phyloP scores from a whole-genome alignment of 2,113 vertebrate species.

The Bubo scandiacus region DNA sequence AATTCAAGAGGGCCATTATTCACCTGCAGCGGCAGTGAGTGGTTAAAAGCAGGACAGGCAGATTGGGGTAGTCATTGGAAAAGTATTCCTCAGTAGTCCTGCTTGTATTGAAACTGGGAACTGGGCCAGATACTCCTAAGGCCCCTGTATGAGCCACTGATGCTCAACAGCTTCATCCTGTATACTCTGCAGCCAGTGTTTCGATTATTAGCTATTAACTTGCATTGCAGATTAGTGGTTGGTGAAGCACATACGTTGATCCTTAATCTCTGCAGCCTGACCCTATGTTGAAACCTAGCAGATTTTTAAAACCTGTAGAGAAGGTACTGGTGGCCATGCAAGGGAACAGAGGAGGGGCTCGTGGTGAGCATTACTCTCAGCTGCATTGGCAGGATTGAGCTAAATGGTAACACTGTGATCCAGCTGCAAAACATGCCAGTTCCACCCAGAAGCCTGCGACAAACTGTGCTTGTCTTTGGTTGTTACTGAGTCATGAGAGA shows the following conservation, averaged over 20 bases:
- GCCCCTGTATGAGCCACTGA: neutral
- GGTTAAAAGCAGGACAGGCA: neutral
- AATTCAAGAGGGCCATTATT: neutral
- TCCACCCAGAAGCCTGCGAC: constrained; percentile 26
- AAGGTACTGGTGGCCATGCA: neutral
- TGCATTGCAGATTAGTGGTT: neutral
- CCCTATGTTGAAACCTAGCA: neutral
- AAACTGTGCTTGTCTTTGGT: constrained; percentile 6
- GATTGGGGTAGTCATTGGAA: neutral
- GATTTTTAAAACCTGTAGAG: neutral
- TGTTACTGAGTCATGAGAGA: constrained; percentile 53
- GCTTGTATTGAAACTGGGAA: neutral
- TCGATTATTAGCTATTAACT: neutral
- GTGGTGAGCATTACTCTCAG: accelerated
- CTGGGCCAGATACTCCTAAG: neutral
- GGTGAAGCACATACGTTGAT: neutral
- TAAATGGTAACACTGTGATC: neutral
- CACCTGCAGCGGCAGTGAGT: neutral
- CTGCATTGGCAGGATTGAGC: neutral
- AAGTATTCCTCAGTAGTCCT: neutral
- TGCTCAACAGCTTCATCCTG: neutral
- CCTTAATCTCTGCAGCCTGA: neutral
- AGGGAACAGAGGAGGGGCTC: neutral
- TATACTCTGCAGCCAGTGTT: neutral
- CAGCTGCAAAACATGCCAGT: constrained; percentile 18